Evolutionary conservation across 2,113 vertebrate genomes (phyloP).

Genomic region (Speoplatyrhinus poulsoni): DNA sequence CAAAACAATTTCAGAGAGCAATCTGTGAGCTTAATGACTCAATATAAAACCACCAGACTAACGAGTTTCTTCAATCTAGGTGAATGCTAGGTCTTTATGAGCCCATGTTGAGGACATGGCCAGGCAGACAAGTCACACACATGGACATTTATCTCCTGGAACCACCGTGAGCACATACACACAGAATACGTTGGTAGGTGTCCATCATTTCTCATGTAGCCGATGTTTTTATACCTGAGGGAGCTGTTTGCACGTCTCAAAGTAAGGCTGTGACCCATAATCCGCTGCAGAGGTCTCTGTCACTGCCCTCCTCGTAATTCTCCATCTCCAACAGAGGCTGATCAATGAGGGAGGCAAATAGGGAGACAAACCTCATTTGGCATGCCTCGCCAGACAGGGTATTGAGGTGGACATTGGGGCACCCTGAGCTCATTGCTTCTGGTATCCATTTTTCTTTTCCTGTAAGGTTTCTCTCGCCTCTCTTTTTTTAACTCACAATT

Average conservation of each 20-base stretch:
- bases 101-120: background rate
- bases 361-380: background rate
- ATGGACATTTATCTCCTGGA: background rate
- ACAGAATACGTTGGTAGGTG: slow-evolving; percentile 1
- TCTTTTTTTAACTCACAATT: background rate
- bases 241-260: slow-evolving; percentile 15
- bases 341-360: slow-evolving; percentile 1
- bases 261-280: slow-evolving; percentile 41
- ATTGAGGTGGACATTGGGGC: background rate
- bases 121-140: background rate
- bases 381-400: background rate
- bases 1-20: background rate
- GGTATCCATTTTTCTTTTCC: too few relatives aligned
- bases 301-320: background rate
- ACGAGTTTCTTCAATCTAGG: background rate
- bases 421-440: too few relatives aligned
- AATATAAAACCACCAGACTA: background rate
- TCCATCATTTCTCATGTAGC: slow-evolving; percentile 43
- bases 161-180: background rate
- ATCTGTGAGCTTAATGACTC: background rate
- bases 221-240: slow-evolving; percentile 34
- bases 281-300: slow-evolving; percentile 4
- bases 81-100: background rate
- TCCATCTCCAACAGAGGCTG: background rate
- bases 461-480: background rate